phyloP scores from a whole-genome alignment of 2,113 vertebrate genomes.

The Glaucidium brasilianum region DNA sequence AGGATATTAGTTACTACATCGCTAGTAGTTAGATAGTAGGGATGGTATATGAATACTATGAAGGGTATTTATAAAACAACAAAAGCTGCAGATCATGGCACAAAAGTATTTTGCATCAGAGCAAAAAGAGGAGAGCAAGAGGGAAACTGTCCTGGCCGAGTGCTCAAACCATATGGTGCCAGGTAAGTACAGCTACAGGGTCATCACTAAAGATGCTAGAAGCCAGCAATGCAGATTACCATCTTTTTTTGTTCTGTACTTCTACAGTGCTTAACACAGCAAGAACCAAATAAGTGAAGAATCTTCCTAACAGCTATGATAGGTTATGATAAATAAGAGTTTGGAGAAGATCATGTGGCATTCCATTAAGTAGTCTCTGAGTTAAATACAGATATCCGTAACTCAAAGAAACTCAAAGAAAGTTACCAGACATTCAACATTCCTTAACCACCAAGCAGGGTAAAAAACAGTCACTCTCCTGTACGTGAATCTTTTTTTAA shows the following conservation, averaged over 20 bases:
- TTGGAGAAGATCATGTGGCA: neutral
- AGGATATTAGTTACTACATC: neutral
- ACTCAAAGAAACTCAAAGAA: neutral
- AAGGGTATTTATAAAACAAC: neutral
- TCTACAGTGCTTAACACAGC: neutral
- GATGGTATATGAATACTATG: neutral
- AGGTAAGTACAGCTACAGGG: neutral
- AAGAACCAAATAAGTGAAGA: neutral
- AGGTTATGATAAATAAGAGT: neutral
- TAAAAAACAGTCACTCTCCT: neutral
- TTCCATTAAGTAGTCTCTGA: neutral
- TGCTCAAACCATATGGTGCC: neutral
- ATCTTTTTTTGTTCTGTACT: neutral
- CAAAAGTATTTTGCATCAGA: neutral
- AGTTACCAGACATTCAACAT: neutral
- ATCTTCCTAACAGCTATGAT: neutral
- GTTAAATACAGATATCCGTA: neutral
- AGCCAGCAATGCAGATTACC: neutral
- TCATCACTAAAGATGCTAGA: neutral
- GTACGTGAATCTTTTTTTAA: neutral
- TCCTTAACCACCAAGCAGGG: neutral
- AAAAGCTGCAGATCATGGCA: neutral
- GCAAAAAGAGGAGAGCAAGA: neutral
- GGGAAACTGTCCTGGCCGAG: neutral
- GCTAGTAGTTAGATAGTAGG: neutral